These are phyloP conservation scores for Ernsta delagoae DNA, from an alignment of 2,888 invertebrate genomes.

Conservation along the genomic window DNA sequence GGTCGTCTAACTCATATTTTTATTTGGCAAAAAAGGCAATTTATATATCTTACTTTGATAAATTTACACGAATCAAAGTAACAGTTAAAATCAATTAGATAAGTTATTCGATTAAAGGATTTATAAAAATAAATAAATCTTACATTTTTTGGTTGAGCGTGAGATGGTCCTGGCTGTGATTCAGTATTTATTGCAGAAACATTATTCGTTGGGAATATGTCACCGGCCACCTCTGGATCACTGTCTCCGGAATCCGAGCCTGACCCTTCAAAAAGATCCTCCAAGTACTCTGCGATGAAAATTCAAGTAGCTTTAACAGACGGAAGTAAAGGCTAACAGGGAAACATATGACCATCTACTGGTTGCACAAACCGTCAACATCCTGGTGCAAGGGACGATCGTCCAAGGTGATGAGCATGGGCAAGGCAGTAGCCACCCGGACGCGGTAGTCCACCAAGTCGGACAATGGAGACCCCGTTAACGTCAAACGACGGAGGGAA, in stretches of 20 bases:
- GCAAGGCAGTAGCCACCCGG: slow-evolving; percentile 61
- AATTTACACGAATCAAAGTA: not conserved
- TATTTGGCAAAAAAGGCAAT: too few relatives aligned
- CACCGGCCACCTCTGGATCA: slow-evolving; percentile 49
- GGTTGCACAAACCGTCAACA: slow-evolving; percentile 56
- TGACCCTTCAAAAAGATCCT: slow-evolving; percentile 13
- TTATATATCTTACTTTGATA: not conserved
- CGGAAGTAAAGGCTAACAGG: too few relatives aligned
- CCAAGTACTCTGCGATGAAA: slow-evolving; percentile 16
- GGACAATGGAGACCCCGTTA: slow-evolving; percentile 63
- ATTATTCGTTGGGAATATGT: slow-evolving; percentile 34
- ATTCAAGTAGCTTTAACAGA: too few relatives aligned
- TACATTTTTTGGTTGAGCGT: slow-evolving; percentile 21
- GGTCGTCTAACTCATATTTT: not conserved
- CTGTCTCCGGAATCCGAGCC: slow-evolving; percentile 58
- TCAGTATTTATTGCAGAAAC: slow-evolving; percentile 41
- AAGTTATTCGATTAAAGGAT: too few relatives aligned
- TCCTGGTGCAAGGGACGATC: slow-evolving; percentile 63
- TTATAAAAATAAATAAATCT: not conserved
- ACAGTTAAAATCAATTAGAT: not conserved
- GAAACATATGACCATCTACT: too few relatives aligned
- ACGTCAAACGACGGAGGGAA: slow-evolving; percentile 62
- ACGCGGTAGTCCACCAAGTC: slow-evolving; percentile 59
- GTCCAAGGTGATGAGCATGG: slow-evolving; percentile 70
- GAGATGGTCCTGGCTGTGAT: slow-evolving; percentile 55